Base-by-base conservation (phyloP, 2,113 vertebrate species). In the Leptocoma aspasia region DNA sequence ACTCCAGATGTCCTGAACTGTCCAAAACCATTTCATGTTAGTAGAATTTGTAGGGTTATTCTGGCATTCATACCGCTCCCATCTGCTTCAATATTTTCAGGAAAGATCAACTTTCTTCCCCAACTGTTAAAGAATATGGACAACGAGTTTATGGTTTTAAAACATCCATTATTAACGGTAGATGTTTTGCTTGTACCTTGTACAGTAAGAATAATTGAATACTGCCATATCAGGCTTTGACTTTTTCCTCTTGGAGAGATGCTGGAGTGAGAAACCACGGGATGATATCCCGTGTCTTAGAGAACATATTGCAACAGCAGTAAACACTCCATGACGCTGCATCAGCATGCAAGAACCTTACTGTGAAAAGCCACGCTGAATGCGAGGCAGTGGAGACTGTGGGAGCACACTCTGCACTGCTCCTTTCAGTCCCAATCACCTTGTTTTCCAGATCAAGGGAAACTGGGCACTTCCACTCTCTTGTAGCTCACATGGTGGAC, bases 21-120 rank as follows among this genome's bases (percentile, higher is more conserved):
- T 92, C 97, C 94, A 84, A 82, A 78, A 71, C 56, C 41, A 41
- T 86, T 94, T 94, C 72, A 70, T 16, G 31, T 93, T 83, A 95
- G 61, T 82, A 92, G 95, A 94, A 89, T 91, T 97, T 94, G 65
- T 44, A 17, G 90, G 88, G 86, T 82, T 97, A 90, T 95, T 94
- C 94, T 90, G 21, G 96, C 94, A 72, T 92, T 86, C 63, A 86
- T 21, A 68, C 69, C 15, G 13, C 70, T 92, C 54, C 92, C 96
- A 94, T 97, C 95, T 95, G 96, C 84, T 89, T 82, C 93, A 86
- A 61, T 75, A 90, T 86, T 94, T 97, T 97, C 96, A 94, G 78
- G 97, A 94, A 97, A 97, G 94, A 96, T 95, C 95, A 97, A 86
- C 92, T 94, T 86, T 96, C 72, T 72, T 84, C 76, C 77, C 41